phyloP scores from a whole-genome alignment of 2,113 vertebrate species.

The Charina bottae region DNA sequence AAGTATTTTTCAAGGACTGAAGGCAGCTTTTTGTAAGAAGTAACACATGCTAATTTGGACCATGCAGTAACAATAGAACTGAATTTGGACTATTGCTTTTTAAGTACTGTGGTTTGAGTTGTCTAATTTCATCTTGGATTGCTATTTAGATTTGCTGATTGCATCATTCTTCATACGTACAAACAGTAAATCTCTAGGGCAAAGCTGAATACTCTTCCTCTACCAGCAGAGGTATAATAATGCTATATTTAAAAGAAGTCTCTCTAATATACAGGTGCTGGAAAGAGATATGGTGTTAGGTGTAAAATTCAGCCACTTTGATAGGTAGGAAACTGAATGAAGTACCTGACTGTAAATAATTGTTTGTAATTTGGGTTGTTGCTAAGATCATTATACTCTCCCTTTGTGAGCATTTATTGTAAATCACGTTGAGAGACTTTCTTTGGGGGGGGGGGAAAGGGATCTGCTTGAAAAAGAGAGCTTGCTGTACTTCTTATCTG shows the following conservation, averaged over 20 bases:
- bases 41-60: background rate
- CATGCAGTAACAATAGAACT: background rate
- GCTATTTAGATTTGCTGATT: slow-evolving; percentile 76
- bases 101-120: slow-evolving; percentile 65
- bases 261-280: slow-evolving; percentile 63
- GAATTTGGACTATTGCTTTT: slow-evolving; percentile 53
- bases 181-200: slow-evolving; percentile 79
- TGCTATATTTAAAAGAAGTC: slow-evolving; percentile 75
- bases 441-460: slow-evolving; percentile 33
- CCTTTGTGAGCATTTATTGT: slow-evolving; percentile 55
- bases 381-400: slow-evolving; percentile 55
- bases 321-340: slow-evolving; percentile 55
- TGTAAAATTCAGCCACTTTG: slow-evolving; percentile 51
- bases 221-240: slow-evolving; percentile 72
- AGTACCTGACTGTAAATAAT: slow-evolving; percentile 10
- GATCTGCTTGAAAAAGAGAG: slow-evolving; percentile 62
- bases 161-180: slow-evolving; percentile 79
- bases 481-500: slow-evolving; percentile 57
- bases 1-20: background rate
- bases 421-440: slow-evolving; percentile 58
- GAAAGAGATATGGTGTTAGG: slow-evolving; percentile 60
- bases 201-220: slow-evolving; percentile 70
- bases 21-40: slow-evolving; percentile 22
- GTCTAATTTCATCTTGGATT: slow-evolving; percentile 74
- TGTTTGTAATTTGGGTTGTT: slow-evolving; percentile 48